Evolutionary conservation across 2,113 vertebrate species (phyloP).

Genomic region (Proterorhinus semilunaris): DNA sequence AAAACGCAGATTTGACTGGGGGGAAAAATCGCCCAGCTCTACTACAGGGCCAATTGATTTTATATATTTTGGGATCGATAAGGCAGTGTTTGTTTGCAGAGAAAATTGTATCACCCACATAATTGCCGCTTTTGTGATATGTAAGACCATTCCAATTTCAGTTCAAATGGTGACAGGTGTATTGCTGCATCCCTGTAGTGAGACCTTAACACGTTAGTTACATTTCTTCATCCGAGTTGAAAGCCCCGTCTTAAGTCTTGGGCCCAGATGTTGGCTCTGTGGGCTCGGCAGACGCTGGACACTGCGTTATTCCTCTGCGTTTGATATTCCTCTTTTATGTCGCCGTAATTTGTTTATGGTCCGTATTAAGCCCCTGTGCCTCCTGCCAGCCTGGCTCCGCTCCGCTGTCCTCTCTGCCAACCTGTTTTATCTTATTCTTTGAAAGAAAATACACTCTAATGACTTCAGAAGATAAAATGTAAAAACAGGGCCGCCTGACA

Average conservation of each 20-base stretch:
- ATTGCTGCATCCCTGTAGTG: too few relatives aligned
- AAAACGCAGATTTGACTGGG: too few relatives aligned
- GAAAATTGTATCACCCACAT: too few relatives aligned
- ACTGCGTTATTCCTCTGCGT: slow-evolving; percentile 56
- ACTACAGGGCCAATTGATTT: too few relatives aligned
- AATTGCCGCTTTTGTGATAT: too few relatives aligned
- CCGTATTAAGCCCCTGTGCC: slow-evolving; percentile 57
- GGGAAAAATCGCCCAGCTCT: too few relatives aligned
- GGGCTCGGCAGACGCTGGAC: slow-evolving; percentile 58
- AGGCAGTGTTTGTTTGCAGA: too few relatives aligned
- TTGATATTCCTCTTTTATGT: slow-evolving; percentile 61
- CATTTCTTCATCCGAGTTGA: slow-evolving; percentile 18
- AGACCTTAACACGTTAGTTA: not conserved
- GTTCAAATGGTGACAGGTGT: too few relatives aligned
- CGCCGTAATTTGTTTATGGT: slow-evolving; percentile 64
- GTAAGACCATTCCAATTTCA: too few relatives aligned
- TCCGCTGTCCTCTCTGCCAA: slow-evolving; percentile 52
- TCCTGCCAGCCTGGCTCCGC: slow-evolving; percentile 54
- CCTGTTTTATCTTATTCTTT: slow-evolving; percentile 31
- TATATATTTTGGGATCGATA: too few relatives aligned
- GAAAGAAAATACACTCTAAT: slow-evolving; percentile 45
- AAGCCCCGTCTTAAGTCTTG: slow-evolving; percentile 22
- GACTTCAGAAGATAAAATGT: slow-evolving; percentile 39
- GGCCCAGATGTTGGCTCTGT: slow-evolving; percentile 57
- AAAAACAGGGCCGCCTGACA: not conserved